Conservation (phyloP, 64 coral and sea anemone species). For the Anthopleura sola region DNA sequence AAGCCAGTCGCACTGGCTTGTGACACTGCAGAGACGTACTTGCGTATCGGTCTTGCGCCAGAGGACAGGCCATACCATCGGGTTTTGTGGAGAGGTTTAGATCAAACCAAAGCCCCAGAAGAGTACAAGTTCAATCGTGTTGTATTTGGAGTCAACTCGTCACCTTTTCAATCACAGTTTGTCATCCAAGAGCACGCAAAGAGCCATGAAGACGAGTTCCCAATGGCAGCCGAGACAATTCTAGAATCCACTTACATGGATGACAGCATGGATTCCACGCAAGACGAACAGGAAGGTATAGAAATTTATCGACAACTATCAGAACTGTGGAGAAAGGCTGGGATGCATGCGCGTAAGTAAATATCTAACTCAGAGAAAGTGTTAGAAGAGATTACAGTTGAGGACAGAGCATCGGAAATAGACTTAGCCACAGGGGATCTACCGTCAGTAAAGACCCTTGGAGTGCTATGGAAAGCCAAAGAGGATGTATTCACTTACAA, state of each 20-base stretch:
- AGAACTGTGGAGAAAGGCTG: slow-evolving; percentile 22
- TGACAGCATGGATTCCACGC: slow-evolving; percentile 45
- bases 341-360: slow-evolving; percentile 31
- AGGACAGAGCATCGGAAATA: slow-evolving; percentile 7
- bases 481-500: slow-evolving; percentile 58
- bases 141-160: slow-evolving; percentile 60
- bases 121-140: slow-evolving; percentile 59
- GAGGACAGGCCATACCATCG: slow-evolving; percentile 22
- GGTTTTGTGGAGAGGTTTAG: slow-evolving; percentile 34
- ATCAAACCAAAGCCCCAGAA: slow-evolving; percentile 20
- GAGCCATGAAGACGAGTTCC: slow-evolving; percentile 47
- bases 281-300: slow-evolving; percentile 35
- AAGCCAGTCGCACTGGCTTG: slow-evolving; percentile 36
- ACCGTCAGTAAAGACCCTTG: slow-evolving; percentile 62
- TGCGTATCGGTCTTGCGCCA: slow-evolving; percentile 25
- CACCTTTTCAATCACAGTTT: slow-evolving; percentile 54
- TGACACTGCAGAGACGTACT: slow-evolving; percentile 45
- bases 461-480: slow-evolving; percentile 59
- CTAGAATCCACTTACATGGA: slow-evolving; percentile 65
- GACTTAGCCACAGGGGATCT: slow-evolving; percentile 36
- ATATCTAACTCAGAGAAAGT: slow-evolving; percentile 29
- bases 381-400: slow-evolving; percentile 5
- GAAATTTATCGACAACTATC: slow-evolving; percentile 15
- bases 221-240: slow-evolving; percentile 42
- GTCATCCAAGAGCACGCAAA: slow-evolving; percentile 62